Base-by-base conservation (phyloP, 1,140 invertebrate species). In the Dendrolimus punctatus region DNA sequence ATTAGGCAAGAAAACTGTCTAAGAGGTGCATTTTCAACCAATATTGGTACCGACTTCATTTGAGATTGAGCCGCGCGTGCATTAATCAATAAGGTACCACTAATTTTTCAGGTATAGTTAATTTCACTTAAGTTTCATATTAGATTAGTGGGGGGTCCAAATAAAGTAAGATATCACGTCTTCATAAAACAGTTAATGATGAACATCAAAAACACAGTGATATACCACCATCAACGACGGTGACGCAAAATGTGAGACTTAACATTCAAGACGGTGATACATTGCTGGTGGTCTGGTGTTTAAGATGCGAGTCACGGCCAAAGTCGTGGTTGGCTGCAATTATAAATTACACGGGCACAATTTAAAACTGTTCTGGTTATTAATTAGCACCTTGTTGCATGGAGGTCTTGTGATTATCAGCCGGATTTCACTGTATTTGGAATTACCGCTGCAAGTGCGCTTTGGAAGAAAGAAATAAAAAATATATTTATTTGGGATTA, bases 271-370 rank as follows among this genome's bases (percentile, higher is more conserved):
- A 37, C 46, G 64, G 59, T 51, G 39, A 42, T 43, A 51, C 75
- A 42, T 49, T 42, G 61, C 63, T 62, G 74, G 75, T 78, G 75
- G 75, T 78, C 75, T 61, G n/a, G 44, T 45, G 45, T 72, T 78
- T 70, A 51, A 54, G 68, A 78, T 78, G 69, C 75, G 60, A 6
- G 23, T n/a, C 39, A 9, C 36, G 9, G 8, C 4, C 49, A 39
- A 40, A 9, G 4, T 38, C 49, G 10, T n/a, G 38, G 44, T 9
- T 9, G 44, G 36, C 44, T 23, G 23, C 52, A 57, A 57, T 54
- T 61, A 57, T 57, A 57, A 61, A 61, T 57, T 54, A 61, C 56
- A 51, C 47, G 8, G 8, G 10, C 2, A 40, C 48, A 38, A 50
- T 55, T 50, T 45, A 47, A 40, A 54, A 47, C 10, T 37, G 23